phyloP scores from a whole-genome alignment of 2,113 vertebrate genomes.

The Acinonyx jubatus region DNA sequence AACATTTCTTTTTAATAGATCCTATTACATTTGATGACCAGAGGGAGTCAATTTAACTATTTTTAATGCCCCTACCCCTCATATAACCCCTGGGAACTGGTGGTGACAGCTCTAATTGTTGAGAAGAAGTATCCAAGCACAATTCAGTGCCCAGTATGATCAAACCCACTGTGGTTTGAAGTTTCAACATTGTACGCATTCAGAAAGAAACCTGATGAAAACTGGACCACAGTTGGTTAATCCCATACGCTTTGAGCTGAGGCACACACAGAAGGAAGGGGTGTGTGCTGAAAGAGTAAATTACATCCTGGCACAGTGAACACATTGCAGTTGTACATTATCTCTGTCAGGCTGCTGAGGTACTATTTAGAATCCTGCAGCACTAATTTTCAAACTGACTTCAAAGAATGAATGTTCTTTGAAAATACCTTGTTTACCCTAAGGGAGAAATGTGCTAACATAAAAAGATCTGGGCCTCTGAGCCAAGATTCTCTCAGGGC shows the following conservation, averaged over 20 bases:
- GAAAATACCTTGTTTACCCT: conserved; percentile 47
- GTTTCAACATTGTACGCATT: not conserved
- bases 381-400: conserved; percentile 49
- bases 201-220: not conserved
- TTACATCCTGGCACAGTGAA: conserved; percentile 12
- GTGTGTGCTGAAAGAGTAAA: not conserved
- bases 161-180: not conserved
- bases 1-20: not conserved
- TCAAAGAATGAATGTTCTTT: conserved; percentile 42
- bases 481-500: conserved; percentile 27
- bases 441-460: conserved; percentile 37
- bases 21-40: not conserved
- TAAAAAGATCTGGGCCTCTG: not conserved
- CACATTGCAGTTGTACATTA: not conserved
- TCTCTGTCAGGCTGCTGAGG: not conserved
- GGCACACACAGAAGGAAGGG: not conserved
- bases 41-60: not conserved
- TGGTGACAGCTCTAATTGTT: not conserved
- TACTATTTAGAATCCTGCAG: conserved; percentile 3
- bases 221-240: not conserved
- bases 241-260: not conserved
- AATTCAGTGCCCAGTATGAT: not conserved
- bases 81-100: not conserved
- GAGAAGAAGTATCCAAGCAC: not conserved
- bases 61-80: not conserved